These are phyloP conservation scores for Onchidella celtica DNA, from an alignment of 2,888 invertebrate genomes.

Conservation along the genomic window DNA sequence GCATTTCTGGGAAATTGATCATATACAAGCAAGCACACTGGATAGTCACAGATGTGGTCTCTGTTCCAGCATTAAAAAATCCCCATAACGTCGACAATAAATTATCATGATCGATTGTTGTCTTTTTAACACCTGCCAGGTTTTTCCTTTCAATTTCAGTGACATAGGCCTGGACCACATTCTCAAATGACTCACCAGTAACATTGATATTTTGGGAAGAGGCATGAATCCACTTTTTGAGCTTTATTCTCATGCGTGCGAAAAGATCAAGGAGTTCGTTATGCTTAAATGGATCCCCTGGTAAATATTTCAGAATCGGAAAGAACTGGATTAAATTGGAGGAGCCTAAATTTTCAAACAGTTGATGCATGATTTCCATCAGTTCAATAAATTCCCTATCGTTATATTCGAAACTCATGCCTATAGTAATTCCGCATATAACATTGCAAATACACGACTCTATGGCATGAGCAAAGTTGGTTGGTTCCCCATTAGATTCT, in stretches of 20 bases:
- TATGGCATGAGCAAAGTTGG: constrained; percentile 16
- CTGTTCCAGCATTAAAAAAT: constrained; percentile 76
- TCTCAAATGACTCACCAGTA: constrained; percentile 21
- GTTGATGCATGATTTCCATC: not conserved
- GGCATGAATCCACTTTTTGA: not conserved
- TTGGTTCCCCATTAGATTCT: constrained; percentile 7
- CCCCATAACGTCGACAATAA: constrained; percentile 26
- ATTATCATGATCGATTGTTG: constrained; percentile 26
- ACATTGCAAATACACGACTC: constrained; percentile 11
- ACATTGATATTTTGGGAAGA: not conserved
- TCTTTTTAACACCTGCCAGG: not conserved
- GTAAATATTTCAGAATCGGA: constrained; percentile 32
- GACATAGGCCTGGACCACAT: constrained; percentile 26
- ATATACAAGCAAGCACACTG: constrained; percentile 91
- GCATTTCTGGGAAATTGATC: constrained; percentile 86
- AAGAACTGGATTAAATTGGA: not conserved
- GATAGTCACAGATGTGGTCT: constrained; percentile 91
- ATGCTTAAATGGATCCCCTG: constrained; percentile 32
- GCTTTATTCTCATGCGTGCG: not conserved
- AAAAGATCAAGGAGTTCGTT: not conserved
- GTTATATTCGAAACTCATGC: constrained; percentile 35
- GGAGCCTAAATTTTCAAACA: not conserved
- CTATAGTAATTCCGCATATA: constrained; percentile 33
- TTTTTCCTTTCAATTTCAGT: constrained; percentile 34
- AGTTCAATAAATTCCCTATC: constrained; percentile 20